Evolutionary conservation across 2,113 vertebrate genomes (phyloP), one percentile per base, ranked within the genome.

Genomic region (Asarcornis scutulata): DNA sequence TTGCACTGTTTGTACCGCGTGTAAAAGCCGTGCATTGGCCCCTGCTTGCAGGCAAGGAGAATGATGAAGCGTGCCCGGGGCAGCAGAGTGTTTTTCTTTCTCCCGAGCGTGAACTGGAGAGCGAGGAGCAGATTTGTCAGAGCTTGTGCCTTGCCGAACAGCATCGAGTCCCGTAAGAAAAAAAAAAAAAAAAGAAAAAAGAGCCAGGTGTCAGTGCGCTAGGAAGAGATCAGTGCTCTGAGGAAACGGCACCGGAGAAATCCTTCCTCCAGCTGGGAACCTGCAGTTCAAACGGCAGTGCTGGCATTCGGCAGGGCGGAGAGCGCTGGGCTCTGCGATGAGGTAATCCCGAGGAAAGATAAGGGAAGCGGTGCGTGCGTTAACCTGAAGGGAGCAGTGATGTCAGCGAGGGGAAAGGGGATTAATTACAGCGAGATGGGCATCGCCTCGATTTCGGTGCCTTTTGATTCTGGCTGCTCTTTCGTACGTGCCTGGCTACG

Each of bases 321-420:
- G 69, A 60, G 76, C n/a, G 84, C 74, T 5, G 32, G 31, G 59
- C 36, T 11, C 90, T 91, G 38, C 56, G 69, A 90, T 95, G 96
- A 97, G 95, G 91, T 94, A 89, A 97, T 96, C 76, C 66, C 38
- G 1, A 15, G 21, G 75, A 50, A 13, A 93, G 93, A 92, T 93
- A 94, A 92, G 92, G 77, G 74, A 34, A 88, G 93, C 5, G 72
- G 59, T 55, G 92, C 89, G 3, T 97, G 94, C 82, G 9, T 31
- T 40, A 83, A 97, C 91, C 81, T 91, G 88, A 91, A 36, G 20
- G 31, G 64, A 78, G 71, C 25, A 14, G 68, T 93, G 93, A 93
- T 91, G 93, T 88, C 90, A 95, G 95, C 10, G 25, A 3, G 68
- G 27, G 71, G 20, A 59, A 55, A 55, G 85, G 91, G 22, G 40